Percentiles rank a stretch among this genome's conserved stretches.
phyloP scores from a whole-genome alignment of 2,888 invertebrate species.

The Xestobium rufovillosum region DNA sequence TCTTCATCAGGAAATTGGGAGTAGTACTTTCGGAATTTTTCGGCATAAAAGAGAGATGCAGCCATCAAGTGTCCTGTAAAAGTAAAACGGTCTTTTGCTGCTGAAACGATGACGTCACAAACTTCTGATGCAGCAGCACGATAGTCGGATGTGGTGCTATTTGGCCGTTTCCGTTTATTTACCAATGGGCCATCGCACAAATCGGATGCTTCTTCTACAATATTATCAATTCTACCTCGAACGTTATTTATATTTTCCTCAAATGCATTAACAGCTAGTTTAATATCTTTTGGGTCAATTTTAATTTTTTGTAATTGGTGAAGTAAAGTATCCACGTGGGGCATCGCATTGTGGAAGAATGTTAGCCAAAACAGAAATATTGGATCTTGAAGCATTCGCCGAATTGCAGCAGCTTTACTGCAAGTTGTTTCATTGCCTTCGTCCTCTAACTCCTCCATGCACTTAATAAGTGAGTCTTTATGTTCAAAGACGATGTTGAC shows the following conservation, averaged over 20 bases:
- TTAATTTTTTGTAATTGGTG: slow-evolving; percentile 21
- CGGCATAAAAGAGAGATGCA: slow-evolving; percentile 23
- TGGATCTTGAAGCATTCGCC: slow-evolving; percentile 15
- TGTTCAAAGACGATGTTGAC: slow-evolving; percentile 22
- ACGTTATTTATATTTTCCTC: slow-evolving; percentile 16
- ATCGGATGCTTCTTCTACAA: too few relatives aligned
- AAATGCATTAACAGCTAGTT: slow-evolving; percentile 8
- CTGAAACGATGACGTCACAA: slow-evolving; percentile 26
- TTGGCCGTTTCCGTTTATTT: too few relatives aligned
- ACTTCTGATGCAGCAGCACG: slow-evolving; percentile 23
- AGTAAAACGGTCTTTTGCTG: slow-evolving; percentile 25
- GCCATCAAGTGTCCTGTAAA: slow-evolving; percentile 27
- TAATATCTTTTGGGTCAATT: slow-evolving; percentile 13
- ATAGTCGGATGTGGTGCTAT: too few relatives aligned
- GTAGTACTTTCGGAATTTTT: slow-evolving; percentile 20
- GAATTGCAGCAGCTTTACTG: slow-evolving; percentile 17
- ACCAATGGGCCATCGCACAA: too few relatives aligned
- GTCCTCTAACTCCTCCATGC: slow-evolving; percentile 20
- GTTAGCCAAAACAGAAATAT: slow-evolving; percentile 28
- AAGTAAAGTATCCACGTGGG: slow-evolving; percentile 25
- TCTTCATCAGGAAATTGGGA: slow-evolving; percentile 22
- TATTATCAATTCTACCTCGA: slow-evolving; percentile 14
- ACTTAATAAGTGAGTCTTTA: slow-evolving; percentile 20
- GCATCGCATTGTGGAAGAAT: slow-evolving; percentile 26
- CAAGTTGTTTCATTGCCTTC: slow-evolving; percentile 16